Base-by-base conservation (phyloP, 2,113 vertebrate genomes). In the Phylloscopus whistleri region DNA sequence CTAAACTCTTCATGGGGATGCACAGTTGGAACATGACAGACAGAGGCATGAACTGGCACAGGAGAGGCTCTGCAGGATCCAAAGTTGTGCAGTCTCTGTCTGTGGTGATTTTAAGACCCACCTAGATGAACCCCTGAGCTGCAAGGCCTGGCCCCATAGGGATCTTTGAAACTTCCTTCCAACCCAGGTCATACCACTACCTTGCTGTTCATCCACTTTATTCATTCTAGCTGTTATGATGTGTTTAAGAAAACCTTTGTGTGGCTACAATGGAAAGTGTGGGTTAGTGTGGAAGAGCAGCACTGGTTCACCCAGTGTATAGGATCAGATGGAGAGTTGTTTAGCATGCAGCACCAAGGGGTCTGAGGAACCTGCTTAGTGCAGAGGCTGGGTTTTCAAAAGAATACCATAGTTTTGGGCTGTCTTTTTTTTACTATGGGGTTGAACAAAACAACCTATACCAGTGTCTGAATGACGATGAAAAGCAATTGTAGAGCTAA, bases 111-210 rank as follows among this genome's bases (percentile, higher is more conserved):
- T 74, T 56, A 73, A 37, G 59, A 68, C 16, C 27, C 14, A 37
- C 2, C 13, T 68, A 11, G 23, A 17, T 51, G 31, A 76, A 63
- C 6, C 17, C n/a, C 4, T 60, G 43, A 72, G 43, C 2, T 6
- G 12, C 24, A 26, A 48, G 33, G 11, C 27, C 30, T 48, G n/a
- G 48, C 6, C 28, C 18, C 1, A 8, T 4, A 37, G 14, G 3
- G 26, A 24, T 24, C 7, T 69, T 10, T 62, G 64, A 39, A 72
- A 16, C 43, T 41, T 84, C 51, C 6, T 72, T 73, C 59, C n/a
- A 53, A 0, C 11, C 8, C 0, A 1, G 15, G 6, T 41, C 27
- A 22, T 78, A 30, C 33, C 8, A 10, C 1, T 3, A 12, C 53
- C 9, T 13, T 18, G 6, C 33, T 41, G 69, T 63, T 37, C 44